Evolutionary conservation across 1,140 invertebrate species (phyloP).

Genomic region (Lepidostoma basale): DNA sequence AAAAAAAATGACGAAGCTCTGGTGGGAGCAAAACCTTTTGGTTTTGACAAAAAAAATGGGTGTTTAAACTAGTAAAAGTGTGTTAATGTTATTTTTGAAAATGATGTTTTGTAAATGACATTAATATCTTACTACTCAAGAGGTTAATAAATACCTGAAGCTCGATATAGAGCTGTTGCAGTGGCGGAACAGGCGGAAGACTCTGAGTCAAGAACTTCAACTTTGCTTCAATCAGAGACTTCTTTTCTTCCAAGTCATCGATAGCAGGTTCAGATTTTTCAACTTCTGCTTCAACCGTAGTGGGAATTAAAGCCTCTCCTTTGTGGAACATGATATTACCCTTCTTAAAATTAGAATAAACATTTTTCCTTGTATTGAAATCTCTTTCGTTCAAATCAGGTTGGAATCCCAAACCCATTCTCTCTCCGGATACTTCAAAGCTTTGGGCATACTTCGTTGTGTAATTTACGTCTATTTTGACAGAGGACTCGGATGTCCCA

Average conservation of each 20-base stretch:
- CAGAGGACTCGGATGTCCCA: background rate
- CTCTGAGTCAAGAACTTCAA: slow-evolving; percentile 41
- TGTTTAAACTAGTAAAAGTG: too few species aligned
- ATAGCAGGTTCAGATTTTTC: slow-evolving; percentile 9
- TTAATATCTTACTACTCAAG: too few species aligned
- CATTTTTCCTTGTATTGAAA: background rate
- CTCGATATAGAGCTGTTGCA: slow-evolving; percentile 41
- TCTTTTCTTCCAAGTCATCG: slow-evolving; percentile 27
- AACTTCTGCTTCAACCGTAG: background rate
- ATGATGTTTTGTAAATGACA: too few species aligned
- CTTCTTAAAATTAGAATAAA: slow-evolving; percentile 32
- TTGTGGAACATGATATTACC: slow-evolving; percentile 33
- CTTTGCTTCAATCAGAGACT: slow-evolving; percentile 37
- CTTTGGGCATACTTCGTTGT: slow-evolving; percentile 38
- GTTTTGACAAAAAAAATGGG: too few species aligned
- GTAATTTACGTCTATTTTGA: slow-evolving; percentile 26
- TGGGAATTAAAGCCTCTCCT: slow-evolving; percentile 19
- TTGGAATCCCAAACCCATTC: slow-evolving; percentile 39
- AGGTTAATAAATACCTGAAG: slow-evolving; percentile 30
- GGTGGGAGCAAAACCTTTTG: too few species aligned
- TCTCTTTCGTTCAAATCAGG: slow-evolving; percentile 12
- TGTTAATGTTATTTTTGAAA: too few species aligned
- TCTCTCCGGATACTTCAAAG: slow-evolving; percentile 32
- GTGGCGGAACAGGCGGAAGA: slow-evolving; percentile 35
- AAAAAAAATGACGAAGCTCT: too few species aligned